These are phyloP conservation scores for Drosophila nr. medialis DNA, from an alignment of 2,888 invertebrate species.

Conservation along the genomic window DNA sequence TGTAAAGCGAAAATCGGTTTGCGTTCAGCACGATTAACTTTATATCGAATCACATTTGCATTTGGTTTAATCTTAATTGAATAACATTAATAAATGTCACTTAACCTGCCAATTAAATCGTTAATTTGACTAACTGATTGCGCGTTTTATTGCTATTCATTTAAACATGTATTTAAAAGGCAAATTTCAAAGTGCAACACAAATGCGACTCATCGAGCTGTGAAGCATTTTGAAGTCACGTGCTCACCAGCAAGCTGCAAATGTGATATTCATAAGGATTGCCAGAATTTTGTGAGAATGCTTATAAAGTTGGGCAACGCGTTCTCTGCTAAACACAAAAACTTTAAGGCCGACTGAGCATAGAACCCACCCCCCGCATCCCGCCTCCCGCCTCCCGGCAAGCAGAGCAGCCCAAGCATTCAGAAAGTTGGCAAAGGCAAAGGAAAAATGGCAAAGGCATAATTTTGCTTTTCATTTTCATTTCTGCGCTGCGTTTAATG, in stretches of 20 bases:
- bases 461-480: conserved; percentile 64
- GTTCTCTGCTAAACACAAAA: conserved; percentile 38
- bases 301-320: conserved; percentile 28
- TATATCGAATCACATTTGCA: neutral
- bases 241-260: conserved; percentile 22
- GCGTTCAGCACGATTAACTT: neutral
- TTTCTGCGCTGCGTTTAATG: conserved; percentile 63
- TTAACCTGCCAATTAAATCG: conserved; percentile 1
- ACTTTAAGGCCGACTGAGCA: conserved; percentile 36
- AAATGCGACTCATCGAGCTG: conserved; percentile 15
- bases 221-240: conserved; percentile 26
- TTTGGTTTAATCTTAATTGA: conserved; percentile 4
- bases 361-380: neutral
- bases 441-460: conserved; percentile 52
- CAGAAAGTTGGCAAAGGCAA: conserved; percentile 18
- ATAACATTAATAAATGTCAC: neutral
- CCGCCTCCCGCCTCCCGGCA: neutral
- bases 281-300: conserved; percentile 31
- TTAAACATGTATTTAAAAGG: neutral
- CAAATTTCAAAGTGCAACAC: conserved; percentile 1
- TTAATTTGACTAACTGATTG: neutral
- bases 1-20: neutral
- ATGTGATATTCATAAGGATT: conserved; percentile 13
- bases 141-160: conserved; percentile 1
- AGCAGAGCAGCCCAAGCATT: neutral